These are phyloP conservation scores for Ephialtes manifestator DNA, from an alignment of 2,888 invertebrate species.

Conservation along the genomic window DNA sequence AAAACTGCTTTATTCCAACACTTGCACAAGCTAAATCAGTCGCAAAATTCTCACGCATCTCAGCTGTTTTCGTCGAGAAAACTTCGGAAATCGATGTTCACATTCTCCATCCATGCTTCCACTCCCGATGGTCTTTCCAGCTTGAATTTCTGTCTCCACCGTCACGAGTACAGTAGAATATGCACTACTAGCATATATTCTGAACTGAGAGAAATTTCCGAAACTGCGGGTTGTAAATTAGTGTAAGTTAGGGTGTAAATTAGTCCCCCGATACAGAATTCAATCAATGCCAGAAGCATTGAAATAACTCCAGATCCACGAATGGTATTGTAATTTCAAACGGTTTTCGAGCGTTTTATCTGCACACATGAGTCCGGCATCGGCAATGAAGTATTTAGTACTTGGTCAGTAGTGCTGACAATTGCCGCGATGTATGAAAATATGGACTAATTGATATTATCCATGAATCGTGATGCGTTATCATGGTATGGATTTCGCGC, in stretches of 20 bases:
- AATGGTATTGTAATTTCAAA: conserved; percentile 30
- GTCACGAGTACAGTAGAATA: background rate
- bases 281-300: conserved; percentile 30
- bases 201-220: conserved; percentile 1
- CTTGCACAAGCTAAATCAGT: background rate
- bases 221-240: too few relatives aligned
- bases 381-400: background rate
- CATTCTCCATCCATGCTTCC: background rate
- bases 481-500: background rate
- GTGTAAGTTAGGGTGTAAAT: conserved; percentile 33
- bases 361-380: background rate
- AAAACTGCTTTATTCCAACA: background rate
- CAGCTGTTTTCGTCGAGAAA: background rate
- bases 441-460: background rate
- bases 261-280: background rate
- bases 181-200: background rate
- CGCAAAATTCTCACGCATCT: background rate
- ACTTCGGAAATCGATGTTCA: background rate
- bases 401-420: background rate
- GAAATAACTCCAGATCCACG: conserved; percentile 31
- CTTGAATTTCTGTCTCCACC: background rate
- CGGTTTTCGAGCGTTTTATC: background rate
- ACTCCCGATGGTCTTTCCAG: background rate
- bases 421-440: background rate
- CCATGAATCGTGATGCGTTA: background rate